These are phyloP conservation scores for Litocranius walleri DNA, from an alignment of 2,113 vertebrate genomes.

Conservation along the genomic window DNA sequence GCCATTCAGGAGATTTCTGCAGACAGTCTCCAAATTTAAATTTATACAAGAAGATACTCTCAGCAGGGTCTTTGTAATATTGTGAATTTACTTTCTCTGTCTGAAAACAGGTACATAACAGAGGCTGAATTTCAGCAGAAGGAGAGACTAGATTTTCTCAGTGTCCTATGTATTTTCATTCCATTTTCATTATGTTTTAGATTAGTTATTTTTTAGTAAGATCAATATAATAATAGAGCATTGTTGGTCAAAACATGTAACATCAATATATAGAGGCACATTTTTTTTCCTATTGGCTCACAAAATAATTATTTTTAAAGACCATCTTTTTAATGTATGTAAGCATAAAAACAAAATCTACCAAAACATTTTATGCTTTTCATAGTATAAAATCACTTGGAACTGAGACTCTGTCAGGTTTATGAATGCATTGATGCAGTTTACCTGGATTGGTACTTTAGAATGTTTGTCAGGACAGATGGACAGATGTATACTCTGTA, in stretches of 20 bases:
- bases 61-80: neutral
- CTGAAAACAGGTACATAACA: constrained; percentile 6
- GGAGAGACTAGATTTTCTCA: neutral
- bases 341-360: constrained; percentile 33
- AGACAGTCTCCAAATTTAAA: constrained; percentile 40
- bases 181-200: constrained; percentile 40
- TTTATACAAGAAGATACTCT: constrained; percentile 28
- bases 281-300: neutral
- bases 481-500: neutral
- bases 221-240: neutral
- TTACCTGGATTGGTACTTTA: neutral
- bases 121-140: constrained; percentile 23
- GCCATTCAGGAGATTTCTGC: neutral
- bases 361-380: constrained; percentile 49
- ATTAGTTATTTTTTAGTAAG: constrained; percentile 39
- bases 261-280: neutral
- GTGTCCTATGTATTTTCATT: neutral
- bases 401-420: constrained; percentile 43
- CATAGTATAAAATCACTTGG: constrained; percentile 61
- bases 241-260: neutral
- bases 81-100: constrained; percentile 4
- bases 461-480: constrained; percentile 10
- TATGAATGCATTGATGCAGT: constrained; percentile 24
- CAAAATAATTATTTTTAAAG: constrained; percentile 26
- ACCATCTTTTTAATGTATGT: constrained; percentile 41